Percentiles rank a stretch among this genome's conserved stretches.
Conservation (phyloP, 2,888 invertebrate species). For the Rotaria magnacalcarata region DNA sequence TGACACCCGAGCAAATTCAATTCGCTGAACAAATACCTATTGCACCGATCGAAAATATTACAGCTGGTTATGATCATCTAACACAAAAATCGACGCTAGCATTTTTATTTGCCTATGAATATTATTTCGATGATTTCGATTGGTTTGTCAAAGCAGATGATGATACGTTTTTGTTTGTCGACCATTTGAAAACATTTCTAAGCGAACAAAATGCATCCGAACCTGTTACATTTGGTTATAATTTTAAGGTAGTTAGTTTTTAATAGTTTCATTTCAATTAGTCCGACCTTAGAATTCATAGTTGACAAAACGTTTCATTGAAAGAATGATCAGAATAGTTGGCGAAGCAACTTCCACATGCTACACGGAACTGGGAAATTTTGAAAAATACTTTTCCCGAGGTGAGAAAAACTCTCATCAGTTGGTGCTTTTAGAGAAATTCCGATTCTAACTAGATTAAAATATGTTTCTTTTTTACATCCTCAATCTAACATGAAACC, state of each 20-base stretch:
- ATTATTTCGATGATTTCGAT: constrained; percentile 31
- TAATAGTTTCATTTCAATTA: too few species aligned
- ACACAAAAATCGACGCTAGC: neutral
- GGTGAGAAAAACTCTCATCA: too few species aligned
- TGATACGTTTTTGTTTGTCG: constrained; percentile 43
- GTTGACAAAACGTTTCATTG: too few species aligned
- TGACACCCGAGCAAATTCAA: neutral
- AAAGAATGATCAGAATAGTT: too few species aligned
- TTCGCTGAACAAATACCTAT: neutral
- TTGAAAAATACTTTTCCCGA: too few species aligned
- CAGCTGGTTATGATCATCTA: neutral
- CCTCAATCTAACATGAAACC: too few species aligned
- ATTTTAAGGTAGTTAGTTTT: constrained; percentile 38
- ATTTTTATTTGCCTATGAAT: neutral
- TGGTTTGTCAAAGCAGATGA: constrained; percentile 46
- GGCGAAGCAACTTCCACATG: too few species aligned
- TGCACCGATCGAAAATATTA: neutral
- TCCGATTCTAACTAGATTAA: too few species aligned
- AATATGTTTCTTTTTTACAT: too few species aligned
- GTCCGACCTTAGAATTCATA: too few species aligned
- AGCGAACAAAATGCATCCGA: constrained; percentile 34
- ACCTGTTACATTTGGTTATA: constrained; percentile 45
- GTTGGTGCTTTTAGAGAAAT: too few species aligned
- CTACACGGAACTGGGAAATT: too few species aligned
- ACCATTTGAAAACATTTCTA: constrained; percentile 41